Percentiles rank a stretch among this genome's conserved stretches.
Evolutionary conservation across 64 coral and sea anemone species (phyloP).

Genomic region (Montipora sp.): DNA sequence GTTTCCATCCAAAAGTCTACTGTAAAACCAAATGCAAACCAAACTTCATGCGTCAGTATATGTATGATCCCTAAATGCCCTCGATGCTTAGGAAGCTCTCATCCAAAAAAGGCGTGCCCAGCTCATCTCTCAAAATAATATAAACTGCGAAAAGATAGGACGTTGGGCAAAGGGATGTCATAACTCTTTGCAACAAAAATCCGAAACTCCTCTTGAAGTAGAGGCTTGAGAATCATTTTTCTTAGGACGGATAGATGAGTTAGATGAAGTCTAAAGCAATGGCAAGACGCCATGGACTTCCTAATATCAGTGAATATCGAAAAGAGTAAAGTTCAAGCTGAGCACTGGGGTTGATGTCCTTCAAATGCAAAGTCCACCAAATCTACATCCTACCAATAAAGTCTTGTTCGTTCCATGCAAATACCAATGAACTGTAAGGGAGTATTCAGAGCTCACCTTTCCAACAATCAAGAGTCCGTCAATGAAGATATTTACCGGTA

Average conservation of each 20-base stretch:
- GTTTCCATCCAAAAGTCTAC: too few species aligned
- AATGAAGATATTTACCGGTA: not conserved
- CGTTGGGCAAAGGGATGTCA: not conserved
- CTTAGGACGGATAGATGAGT: not conserved
- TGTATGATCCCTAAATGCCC: not conserved
- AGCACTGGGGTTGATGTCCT: not conserved
- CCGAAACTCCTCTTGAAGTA: not conserved
- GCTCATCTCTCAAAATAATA: not conserved
- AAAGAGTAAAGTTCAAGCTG: not conserved
- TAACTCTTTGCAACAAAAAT: not conserved
- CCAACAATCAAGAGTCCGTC: not conserved
- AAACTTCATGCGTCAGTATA: not conserved
- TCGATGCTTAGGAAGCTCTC: not conserved
- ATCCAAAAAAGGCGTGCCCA: conserved; percentile 17
- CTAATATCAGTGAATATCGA: not conserved
- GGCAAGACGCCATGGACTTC: not conserved
- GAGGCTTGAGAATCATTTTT: not conserved
- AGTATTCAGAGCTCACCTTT: too few species aligned
- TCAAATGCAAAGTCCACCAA: too few species aligned
- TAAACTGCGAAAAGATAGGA: not conserved
- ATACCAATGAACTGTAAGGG: too few species aligned
- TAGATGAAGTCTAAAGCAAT: not conserved
- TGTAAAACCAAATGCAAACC: too few species aligned
- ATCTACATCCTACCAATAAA: too few species aligned
- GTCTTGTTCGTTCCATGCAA: too few species aligned